Percentiles rank a stretch among this genome's conserved stretches.
phyloP scores from a whole-genome alignment of 2,888 invertebrate species.

The Lepidochitona cinerea region DNA sequence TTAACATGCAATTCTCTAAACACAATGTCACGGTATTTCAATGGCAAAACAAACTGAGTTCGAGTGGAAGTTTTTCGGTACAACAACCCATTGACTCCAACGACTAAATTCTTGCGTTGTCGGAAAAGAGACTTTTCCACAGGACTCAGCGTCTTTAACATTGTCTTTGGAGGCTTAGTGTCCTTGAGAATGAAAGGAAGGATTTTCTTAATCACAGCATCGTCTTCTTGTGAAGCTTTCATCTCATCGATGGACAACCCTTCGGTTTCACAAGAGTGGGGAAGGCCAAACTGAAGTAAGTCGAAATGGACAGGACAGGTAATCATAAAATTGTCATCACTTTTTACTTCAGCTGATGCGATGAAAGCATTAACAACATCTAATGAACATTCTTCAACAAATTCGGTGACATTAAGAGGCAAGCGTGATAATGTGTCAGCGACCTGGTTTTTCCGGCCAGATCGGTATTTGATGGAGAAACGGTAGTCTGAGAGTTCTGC shows the following conservation, averaged over 20 bases:
- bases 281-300: background rate
- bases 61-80: background rate
- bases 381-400: background rate
- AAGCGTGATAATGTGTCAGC: slow-evolving; percentile 19
- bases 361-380: background rate
- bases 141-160: background rate
- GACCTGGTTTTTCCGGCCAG: slow-evolving; percentile 13
- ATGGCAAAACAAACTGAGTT: background rate
- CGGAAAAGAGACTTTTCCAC: background rate
- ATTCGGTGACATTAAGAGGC: background rate
- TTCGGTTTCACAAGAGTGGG: background rate
- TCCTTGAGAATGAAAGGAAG: background rate
- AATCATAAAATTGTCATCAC: background rate
- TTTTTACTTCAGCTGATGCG: background rate
- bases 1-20: slow-evolving; percentile 1
- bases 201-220: background rate
- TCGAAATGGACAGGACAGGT: background rate
- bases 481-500: slow-evolving; percentile 15
- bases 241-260: background rate
- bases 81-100: background rate
- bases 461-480: slow-evolving; percentile 9
- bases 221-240: background rate
- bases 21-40: background rate
- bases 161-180: background rate
- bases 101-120: background rate